These are phyloP conservation scores for Tenebrosternarchus preto DNA, from an alignment of 2,113 vertebrate species.

Conservation along the genomic window DNA sequence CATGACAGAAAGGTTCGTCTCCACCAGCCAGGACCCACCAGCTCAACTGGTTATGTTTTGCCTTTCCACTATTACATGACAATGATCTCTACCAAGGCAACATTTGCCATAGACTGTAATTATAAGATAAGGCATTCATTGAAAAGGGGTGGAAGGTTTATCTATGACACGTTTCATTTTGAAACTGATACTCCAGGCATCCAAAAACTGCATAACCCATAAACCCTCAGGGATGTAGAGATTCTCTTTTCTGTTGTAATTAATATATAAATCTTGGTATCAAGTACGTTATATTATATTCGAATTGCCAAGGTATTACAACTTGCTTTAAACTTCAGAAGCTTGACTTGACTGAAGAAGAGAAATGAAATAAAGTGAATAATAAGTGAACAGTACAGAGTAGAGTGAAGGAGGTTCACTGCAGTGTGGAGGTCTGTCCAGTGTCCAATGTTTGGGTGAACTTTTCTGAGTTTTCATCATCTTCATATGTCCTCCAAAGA, in stretches of 20 bases:
- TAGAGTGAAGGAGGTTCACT: too few species aligned
- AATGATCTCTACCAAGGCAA: neutral
- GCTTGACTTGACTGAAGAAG: too few species aligned
- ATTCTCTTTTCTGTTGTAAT: too few species aligned
- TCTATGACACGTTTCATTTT: neutral
- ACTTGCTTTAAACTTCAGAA: too few species aligned
- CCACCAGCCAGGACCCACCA: conserved; percentile 22
- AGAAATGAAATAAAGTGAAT: too few species aligned
- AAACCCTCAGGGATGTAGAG: neutral
- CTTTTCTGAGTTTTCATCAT: neutral
- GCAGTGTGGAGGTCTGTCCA: neutral
- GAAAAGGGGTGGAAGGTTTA: neutral
- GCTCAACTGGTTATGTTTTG: conserved; percentile 23
- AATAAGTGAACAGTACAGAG: too few species aligned
- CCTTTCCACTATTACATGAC: conserved; percentile 6
- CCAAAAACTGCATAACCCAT: neutral
- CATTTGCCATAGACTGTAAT: neutral
- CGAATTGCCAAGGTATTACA: too few species aligned
- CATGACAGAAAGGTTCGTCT: conserved; percentile 39
- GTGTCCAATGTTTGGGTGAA: neutral
- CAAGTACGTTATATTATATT: too few species aligned
- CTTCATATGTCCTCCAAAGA: neutral
- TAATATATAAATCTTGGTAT: too few species aligned
- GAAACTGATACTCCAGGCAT: neutral
- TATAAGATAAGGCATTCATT: neutral